Percentiles rank a stretch among this genome's conserved stretches.
Conservation (phyloP, 2,113 vertebrate genomes). For the Oryzias celebensis region DNA sequence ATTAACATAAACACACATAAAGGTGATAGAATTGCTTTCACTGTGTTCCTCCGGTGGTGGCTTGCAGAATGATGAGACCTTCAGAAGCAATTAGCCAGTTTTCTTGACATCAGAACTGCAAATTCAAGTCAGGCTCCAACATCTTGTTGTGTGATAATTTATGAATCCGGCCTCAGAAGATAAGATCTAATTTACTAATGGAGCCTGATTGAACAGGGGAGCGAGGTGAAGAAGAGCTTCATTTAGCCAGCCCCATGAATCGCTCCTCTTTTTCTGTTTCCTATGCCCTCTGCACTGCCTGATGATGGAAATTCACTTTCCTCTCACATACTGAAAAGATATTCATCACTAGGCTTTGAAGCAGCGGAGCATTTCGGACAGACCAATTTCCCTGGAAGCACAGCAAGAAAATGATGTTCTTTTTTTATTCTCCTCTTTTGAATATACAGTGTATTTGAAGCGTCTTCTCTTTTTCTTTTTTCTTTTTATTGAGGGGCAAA, state of each 20-base stretch:
- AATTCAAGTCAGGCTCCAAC: constrained; percentile 60
- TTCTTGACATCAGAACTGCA: constrained; percentile 43
- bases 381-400: constrained; percentile 52
- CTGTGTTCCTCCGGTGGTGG: no score
- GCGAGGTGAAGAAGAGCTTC: constrained; percentile 12
- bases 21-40: no score
- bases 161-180: constrained; percentile 61
- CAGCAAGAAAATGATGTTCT: constrained; percentile 38
- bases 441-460: constrained; percentile 6
- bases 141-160: constrained; percentile 68
- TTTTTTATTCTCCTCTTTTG: constrained; percentile 6
- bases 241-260: constrained; percentile 15
- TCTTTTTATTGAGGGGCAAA: constrained; percentile 16
- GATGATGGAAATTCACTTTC: constrained; percentile 62
- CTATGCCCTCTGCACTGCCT: constrained; percentile 39
- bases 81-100: constrained; percentile 59
- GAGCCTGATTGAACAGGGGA: constrained; percentile 53
- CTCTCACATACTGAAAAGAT: constrained; percentile 58
- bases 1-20: no score
- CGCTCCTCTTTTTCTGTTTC: neutral
- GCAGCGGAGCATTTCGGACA: constrained; percentile 59
- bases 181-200: constrained; percentile 68
- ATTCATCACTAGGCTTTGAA: constrained; percentile 56
- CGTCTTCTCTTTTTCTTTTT: neutral
- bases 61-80: constrained; percentile 13